These are phyloP conservation scores for Sclerurus mexicanus DNA, from an alignment of 2,113 vertebrate species.

Conservation along the genomic window DNA sequence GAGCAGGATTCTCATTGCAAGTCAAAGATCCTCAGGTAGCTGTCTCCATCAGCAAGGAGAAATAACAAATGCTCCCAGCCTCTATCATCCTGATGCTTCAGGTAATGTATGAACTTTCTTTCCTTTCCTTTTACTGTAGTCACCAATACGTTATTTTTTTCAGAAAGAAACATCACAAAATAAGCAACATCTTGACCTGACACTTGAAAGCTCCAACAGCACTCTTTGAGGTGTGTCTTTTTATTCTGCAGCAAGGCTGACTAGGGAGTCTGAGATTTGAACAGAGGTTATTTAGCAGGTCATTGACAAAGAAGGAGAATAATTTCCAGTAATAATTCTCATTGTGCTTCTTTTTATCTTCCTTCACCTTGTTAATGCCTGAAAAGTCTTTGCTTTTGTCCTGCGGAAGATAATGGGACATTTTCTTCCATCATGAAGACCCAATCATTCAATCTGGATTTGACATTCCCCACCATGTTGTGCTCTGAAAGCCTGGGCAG, in stretches of 20 bases:
- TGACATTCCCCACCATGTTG: background rate
- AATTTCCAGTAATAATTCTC: background rate
- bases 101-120: constrained; percentile 73
- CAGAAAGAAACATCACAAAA: background rate
- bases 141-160: background rate
- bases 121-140: background rate
- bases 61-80: constrained; percentile 57
- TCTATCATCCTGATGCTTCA: constrained; percentile 77
- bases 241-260: background rate
- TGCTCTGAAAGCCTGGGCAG: background rate
- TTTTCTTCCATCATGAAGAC: background rate
- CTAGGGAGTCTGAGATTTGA: background rate
- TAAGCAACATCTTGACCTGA: background rate
- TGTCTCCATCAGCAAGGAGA: constrained; percentile 82
- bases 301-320: background rate
- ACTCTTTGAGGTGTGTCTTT: background rate
- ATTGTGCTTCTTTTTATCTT: background rate
- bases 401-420: background rate
- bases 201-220: background rate
- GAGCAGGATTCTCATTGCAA: constrained; percentile 81
- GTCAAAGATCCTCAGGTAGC: constrained; percentile 79
- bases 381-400: background rate
- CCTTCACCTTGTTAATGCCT: background rate
- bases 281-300: background rate
- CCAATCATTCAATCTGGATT: fast-evolving